A percentile compares a stretch with the other conserved stretches of the same genome.
phyloP scores from a whole-genome alignment of 2,888 invertebrate genomes.

The Saturnia pavonia region DNA sequence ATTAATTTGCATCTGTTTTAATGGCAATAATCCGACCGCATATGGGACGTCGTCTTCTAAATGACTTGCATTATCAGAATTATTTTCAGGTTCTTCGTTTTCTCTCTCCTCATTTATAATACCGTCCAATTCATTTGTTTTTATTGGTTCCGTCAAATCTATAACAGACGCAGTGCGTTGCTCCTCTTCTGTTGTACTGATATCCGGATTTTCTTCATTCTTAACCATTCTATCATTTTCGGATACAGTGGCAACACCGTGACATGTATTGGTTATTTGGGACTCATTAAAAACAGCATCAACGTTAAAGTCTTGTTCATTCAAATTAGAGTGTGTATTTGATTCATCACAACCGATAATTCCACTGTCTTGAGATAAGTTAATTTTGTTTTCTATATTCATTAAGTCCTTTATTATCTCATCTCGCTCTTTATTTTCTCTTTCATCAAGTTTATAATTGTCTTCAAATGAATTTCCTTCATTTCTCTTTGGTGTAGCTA shows the following conservation, averaged over 20 bases:
- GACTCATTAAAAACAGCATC: conserved; percentile 32
- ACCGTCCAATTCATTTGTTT: conserved; percentile 40
- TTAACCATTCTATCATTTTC: conserved; percentile 31
- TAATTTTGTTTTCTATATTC: conserved; percentile 70
- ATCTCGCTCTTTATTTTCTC: conserved; percentile 58
- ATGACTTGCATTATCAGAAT: conserved; percentile 37
- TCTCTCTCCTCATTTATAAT: conserved; percentile 46
- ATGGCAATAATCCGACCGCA: conserved; percentile 71
- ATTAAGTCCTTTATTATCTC: conserved; percentile 74
- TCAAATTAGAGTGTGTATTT: conserved; percentile 29
- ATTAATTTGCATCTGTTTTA: conserved; percentile 54
- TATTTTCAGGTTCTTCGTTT: conserved; percentile 40
- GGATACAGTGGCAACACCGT: conserved; percentile 43
- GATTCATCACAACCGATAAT: conserved; percentile 36
- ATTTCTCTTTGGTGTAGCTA: conserved; percentile 63
- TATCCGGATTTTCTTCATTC: conserved; percentile 29
- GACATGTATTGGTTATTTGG: conserved; percentile 34
- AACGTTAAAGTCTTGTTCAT: conserved; percentile 35
- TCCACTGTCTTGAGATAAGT: conserved; percentile 45
- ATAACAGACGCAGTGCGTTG: conserved; percentile 46
- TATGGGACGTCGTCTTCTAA: conserved; percentile 67
- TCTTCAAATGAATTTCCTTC: conserved; percentile 51
- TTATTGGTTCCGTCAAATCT: conserved; percentile 50
- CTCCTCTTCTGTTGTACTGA: conserved; percentile 36
- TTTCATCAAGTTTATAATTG: conserved; percentile 49